Evolutionary conservation across 2,888 invertebrate species (phyloP).

Genomic region (Galerucella calmariensis): DNA sequence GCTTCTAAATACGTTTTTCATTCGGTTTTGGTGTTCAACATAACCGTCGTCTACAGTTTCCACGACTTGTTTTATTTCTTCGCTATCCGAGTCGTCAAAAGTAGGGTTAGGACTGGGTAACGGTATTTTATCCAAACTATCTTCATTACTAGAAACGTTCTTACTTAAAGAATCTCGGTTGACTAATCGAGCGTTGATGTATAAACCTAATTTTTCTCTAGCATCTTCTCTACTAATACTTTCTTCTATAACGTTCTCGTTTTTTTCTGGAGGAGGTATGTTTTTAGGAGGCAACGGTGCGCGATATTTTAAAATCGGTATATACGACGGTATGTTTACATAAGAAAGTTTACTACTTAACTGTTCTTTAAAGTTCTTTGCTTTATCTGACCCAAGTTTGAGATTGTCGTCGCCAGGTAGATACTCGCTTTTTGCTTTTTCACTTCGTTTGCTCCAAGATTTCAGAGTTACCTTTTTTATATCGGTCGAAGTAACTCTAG

Average conservation of each 20-base stretch:
- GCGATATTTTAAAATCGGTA: conserved; percentile 9
- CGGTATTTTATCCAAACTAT: neutral
- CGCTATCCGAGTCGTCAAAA: conserved; percentile 3
- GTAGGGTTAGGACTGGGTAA: neutral
- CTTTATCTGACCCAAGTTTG: conserved; percentile 49
- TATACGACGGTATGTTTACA: conserved; percentile 33
- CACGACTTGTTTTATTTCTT: conserved; percentile 9
- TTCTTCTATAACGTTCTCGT: conserved; percentile 49
- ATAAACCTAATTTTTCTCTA: conserved; percentile 44
- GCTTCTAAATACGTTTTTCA: conserved; percentile 53
- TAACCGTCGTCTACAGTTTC: conserved; percentile 33
- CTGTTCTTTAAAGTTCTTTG: conserved; percentile 49
- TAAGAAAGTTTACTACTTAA: conserved; percentile 49
- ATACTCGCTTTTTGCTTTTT: conserved; percentile 17
- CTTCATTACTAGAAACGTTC: neutral
- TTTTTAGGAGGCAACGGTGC: neutral
- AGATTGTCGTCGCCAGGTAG: conserved; percentile 49
- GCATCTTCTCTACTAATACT: conserved; percentile 43
- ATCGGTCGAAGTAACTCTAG: conserved; percentile 36
- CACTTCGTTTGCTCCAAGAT: conserved; percentile 29
- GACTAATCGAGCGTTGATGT: conserved; percentile 24
- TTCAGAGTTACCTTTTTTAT: conserved; percentile 46
- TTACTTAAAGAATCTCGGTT: neutral
- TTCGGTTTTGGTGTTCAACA: conserved; percentile 48
- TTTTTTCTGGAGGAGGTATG: conserved; percentile 22